A percentile compares a stretch with the other conserved stretches of the same genome.
phyloP scores from a whole-genome alignment of 2,113 vertebrate genomes.

The Platichthys stellatus region DNA sequence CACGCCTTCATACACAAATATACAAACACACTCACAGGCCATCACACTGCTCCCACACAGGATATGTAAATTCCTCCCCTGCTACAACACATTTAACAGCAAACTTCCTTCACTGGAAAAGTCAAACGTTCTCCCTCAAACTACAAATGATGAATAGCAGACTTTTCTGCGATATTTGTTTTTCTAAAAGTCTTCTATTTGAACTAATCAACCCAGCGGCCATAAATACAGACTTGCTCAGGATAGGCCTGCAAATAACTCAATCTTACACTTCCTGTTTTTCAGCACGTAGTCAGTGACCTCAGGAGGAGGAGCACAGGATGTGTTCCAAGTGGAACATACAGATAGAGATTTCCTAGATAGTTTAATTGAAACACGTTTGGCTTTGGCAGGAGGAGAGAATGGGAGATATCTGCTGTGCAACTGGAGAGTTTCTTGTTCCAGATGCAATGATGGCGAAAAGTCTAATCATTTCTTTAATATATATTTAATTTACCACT shows the following conservation, averaged over 20 bases:
- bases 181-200: neutral
- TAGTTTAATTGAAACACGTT: slow-evolving; percentile 62
- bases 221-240: slow-evolving; percentile 66
- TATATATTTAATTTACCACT: neutral
- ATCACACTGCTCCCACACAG: slow-evolving; percentile 19
- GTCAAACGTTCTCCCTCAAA: slow-evolving; percentile 1
- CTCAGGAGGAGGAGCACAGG: slow-evolving; percentile 76
- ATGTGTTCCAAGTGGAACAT: slow-evolving; percentile 72
- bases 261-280: slow-evolving; percentile 80
- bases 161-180: slow-evolving; percentile 17
- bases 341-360: slow-evolving; percentile 74
- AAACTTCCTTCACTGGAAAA: slow-evolving; percentile 6
- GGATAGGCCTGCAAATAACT: slow-evolving; percentile 76
- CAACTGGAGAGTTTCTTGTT: slow-evolving; percentile 5
- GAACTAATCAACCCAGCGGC: slow-evolving; percentile 65
- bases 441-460: neutral
- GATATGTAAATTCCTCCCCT: slow-evolving; percentile 34
- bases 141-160: slow-evolving; percentile 5
- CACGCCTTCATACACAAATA: slow-evolving; percentile 22
- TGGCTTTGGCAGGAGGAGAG: slow-evolving; percentile 28
- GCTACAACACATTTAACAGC: neutral
- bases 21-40: slow-evolving; percentile 20
- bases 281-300: slow-evolving; percentile 72
- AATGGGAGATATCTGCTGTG: slow-evolving; percentile 58
- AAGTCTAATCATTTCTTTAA: neutral